A percentile compares a stretch with the other conserved stretches of the same genome.
Evolutionary conservation across 2,888 invertebrate genomes (phyloP).

Genomic region (Linyphia triangularis): DNA sequence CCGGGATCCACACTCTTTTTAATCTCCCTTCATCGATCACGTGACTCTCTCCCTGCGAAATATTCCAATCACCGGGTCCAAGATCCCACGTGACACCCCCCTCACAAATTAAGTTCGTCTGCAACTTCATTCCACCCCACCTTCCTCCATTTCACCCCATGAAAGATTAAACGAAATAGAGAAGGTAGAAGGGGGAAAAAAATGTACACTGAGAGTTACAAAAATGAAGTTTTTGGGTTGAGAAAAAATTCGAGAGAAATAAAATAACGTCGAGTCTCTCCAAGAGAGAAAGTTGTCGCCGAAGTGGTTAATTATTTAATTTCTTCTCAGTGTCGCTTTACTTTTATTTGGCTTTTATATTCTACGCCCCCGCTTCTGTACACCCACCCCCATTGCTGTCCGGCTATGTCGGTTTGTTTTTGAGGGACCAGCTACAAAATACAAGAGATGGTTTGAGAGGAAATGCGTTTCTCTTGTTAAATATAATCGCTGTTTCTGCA

Average conservation of each 20-base stretch:
- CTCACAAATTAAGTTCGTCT: conserved; percentile 71
- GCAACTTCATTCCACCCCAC: conserved; percentile 30
- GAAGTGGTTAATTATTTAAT: conserved; percentile 75
- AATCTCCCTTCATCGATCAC: conserved; percentile 72
- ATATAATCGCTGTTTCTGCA: no score
- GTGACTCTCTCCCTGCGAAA: conserved; percentile 52
- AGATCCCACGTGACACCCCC: conserved; percentile 64
- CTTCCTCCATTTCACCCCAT: no score
- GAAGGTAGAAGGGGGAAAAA: conserved; percentile 30
- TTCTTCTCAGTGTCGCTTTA: conserved; percentile 73
- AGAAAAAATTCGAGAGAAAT: conserved; percentile 54
- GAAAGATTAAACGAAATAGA: conserved; percentile 67
- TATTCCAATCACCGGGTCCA: conserved; percentile 72
- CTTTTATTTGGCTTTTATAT: conserved; percentile 66
- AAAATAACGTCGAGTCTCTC: conserved; percentile 55
- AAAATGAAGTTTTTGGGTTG: conserved; percentile 64
- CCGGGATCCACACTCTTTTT: conserved; percentile 61
- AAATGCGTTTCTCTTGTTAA: no score
- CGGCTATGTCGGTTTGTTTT: conserved; percentile 11
- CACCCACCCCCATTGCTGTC: conserved; percentile 11
- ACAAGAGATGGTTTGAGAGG: no score
- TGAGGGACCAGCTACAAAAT: conserved; percentile 49
- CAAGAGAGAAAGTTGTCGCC: conserved; percentile 66
- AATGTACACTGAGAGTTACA: conserved; percentile 44
- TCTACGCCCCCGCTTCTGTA: background rate